Evolutionary conservation across 2,888 invertebrate genomes (phyloP), one percentile per base, ranked within the genome.

Genomic region (Ctena decussata): DNA sequence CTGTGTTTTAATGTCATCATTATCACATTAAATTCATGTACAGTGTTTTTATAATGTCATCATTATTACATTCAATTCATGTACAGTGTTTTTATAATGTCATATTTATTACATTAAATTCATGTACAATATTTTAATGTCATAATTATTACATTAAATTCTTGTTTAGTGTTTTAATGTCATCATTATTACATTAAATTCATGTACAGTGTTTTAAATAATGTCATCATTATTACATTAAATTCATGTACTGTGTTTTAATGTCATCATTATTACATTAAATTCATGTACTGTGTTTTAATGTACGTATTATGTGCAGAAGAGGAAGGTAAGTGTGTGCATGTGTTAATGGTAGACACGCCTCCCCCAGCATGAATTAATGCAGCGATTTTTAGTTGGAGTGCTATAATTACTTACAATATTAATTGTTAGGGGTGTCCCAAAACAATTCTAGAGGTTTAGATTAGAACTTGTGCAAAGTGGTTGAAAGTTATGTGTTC

Each of bases 301-400:
- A 57, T 65, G 35, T 30, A 65, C 15, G 35, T 35, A 65, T 65
- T 35, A 35, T 65, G 35, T 65, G 35, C 65, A 65, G 65, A 65
- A 8, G 65, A 65, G 65, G 65, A 65, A 35, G 65, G 65, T 65
- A 65, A 35, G 65, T 65, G 30, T 60, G 6, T 35, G 65, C 65
- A 65, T 65, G 65, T 65, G 65, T 65, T n/a, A 65, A 32, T 35
- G 35, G 35, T 65, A 65, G 65, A 65, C 65, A 65, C 65, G 35
- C 35, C 30, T 35, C 65, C 65, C 65, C 65, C 65, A 12, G 65
- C 65, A 65, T 65, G 65, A 35, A 18, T 35, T 65, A 32, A 65
- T 65, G 65, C 32, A 3, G 35, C 32, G 18, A 65, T 32, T 65
- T 53, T 65, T 65, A 65, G 65, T 65, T 65, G 8, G 53, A n/a